phyloP scores from a whole-genome alignment of 2,113 vertebrate species.

The Rana temporaria region DNA sequence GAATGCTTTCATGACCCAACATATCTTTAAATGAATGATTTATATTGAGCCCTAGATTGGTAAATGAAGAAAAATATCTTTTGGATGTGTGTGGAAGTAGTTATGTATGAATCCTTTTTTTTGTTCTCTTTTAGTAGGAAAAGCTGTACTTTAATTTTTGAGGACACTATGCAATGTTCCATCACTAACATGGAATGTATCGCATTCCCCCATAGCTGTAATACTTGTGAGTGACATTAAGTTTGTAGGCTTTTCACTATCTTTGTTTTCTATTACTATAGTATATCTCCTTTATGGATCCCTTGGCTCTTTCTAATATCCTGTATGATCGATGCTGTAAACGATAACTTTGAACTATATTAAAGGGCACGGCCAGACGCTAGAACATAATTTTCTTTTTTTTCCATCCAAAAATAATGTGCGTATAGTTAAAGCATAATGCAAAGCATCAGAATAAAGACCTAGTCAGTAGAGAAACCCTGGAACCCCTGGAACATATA shows the following conservation, averaged over 20 bases:
- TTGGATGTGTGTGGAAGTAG: too few species aligned
- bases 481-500: neutral
- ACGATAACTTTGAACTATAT: slow-evolving; percentile 21
- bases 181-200: neutral
- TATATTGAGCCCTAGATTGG: too few species aligned
- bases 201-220: neutral
- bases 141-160: too few species aligned
- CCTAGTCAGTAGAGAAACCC: neutral
- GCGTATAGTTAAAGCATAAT: too few species aligned
- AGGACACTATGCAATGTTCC: neutral
- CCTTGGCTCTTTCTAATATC: slow-evolving; percentile 10
- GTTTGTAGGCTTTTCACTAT: neutral
- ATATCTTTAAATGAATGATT: too few species aligned
- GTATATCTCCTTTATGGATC: slow-evolving; percentile 19
- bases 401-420: neutral
- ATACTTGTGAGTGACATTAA: slow-evolving; percentile 6
- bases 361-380: slow-evolving; percentile 23
- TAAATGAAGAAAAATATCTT: too few species aligned
- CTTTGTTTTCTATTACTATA: slow-evolving; percentile 14
- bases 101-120: too few species aligned
- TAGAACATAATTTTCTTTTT: neutral
- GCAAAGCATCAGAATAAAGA: too few species aligned
- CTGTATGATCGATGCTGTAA: slow-evolving; percentile 26
- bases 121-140: too few species aligned
- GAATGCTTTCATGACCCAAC: too few species aligned